phyloP scores from a whole-genome alignment of 2,797 vertebrate species.

The Poecile montanus region DNA sequence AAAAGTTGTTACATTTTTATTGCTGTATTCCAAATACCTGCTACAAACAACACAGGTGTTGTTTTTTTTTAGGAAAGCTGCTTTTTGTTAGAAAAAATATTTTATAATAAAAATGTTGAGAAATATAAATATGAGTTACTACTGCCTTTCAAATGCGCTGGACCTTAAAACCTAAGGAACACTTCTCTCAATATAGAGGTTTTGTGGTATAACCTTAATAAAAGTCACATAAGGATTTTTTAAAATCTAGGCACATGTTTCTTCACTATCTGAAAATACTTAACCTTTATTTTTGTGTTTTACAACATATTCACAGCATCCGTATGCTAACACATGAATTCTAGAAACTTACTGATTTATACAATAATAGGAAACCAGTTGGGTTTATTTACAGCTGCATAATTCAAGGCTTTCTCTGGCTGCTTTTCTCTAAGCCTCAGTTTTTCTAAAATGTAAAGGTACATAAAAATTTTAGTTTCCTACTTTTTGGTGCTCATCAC shows the following conservation, averaged over 20 bases:
- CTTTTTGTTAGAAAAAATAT: neutral
- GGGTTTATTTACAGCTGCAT: neutral
- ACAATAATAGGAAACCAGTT: neutral
- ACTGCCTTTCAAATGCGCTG: neutral
- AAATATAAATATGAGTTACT: neutral
- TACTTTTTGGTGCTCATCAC: neutral
- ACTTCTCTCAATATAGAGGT: neutral
- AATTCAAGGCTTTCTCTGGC: neutral
- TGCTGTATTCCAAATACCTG: neutral
- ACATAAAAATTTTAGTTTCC: neutral
- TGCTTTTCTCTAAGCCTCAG: neutral
- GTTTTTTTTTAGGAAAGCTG: neutral
- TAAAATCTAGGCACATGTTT: neutral
- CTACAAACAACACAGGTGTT: neutral
- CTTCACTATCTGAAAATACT: neutral
- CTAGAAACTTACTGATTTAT: neutral
- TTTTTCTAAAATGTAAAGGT: neutral
- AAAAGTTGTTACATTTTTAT: neutral
- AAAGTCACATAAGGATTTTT: slow-evolving; percentile 7
- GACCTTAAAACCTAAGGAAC: neutral
- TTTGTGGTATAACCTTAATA: neutral
- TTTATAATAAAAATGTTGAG: neutral
- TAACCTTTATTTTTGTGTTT: slow-evolving; percentile 13
- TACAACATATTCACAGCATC: neutral
- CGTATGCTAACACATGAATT: neutral